Percentiles rank a stretch among this genome's conserved stretches.
Conservation (phyloP, 2,888 invertebrate species). For the Romanomermis culicivorax region DNA sequence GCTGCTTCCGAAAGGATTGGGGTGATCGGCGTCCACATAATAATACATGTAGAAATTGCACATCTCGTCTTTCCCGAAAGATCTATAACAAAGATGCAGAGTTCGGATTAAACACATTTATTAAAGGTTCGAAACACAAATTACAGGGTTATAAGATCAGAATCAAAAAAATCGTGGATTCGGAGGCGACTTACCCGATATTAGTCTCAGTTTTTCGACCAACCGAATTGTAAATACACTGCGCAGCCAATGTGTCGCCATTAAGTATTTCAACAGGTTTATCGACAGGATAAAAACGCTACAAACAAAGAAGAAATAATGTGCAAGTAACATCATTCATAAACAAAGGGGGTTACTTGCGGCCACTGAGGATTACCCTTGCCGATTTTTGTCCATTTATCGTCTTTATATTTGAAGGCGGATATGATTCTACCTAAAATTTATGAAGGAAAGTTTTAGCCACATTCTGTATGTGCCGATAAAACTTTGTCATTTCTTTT, state of each 20-base stretch:
- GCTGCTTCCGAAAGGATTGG: slow-evolving; percentile 27
- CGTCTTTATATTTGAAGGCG: slow-evolving; percentile 29
- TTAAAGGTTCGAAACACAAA: too few species aligned
- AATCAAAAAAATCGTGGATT: neutral
- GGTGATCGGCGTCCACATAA: slow-evolving; percentile 28
- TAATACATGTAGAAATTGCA: slow-evolving; percentile 38
- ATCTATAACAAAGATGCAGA: slow-evolving; percentile 21
- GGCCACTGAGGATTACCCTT: slow-evolving; percentile 43
- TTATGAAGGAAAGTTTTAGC: too few species aligned
- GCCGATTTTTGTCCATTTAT: slow-evolving; percentile 30
- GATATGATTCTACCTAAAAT: slow-evolving; percentile 31
- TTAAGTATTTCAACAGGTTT: slow-evolving; percentile 30
- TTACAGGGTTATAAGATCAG: too few species aligned
- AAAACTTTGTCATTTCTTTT: too few species aligned
- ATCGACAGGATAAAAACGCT: slow-evolving; percentile 38
- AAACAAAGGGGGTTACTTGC: too few species aligned
- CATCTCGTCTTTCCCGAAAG: slow-evolving; percentile 35
- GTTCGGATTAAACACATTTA: neutral
- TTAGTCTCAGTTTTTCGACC: slow-evolving; percentile 27
- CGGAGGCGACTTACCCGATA: slow-evolving; percentile 36
- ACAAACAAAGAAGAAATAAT: slow-evolving; percentile 16
- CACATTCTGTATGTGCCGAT: too few species aligned
- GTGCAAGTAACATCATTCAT: too few species aligned
- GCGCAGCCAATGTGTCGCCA: slow-evolving; percentile 35
- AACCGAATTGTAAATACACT: slow-evolving; percentile 38